Evolutionary conservation across 2,113 vertebrate genomes (phyloP), one percentile per base, ranked within the genome.

Genomic region (Pterocles burchelli): DNA sequence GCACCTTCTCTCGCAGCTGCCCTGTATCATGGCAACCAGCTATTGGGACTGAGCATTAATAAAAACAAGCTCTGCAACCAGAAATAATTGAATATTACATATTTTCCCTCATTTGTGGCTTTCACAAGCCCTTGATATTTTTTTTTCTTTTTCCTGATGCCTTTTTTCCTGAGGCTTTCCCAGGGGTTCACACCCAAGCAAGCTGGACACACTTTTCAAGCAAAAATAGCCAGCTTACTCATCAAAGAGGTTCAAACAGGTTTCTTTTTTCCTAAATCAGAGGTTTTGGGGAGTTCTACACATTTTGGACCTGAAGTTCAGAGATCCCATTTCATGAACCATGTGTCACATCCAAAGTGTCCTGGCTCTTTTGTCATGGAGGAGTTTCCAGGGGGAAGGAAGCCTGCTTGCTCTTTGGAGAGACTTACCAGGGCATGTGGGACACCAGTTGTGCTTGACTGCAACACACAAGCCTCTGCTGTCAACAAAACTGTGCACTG

Each of bases 21-120:
- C 79, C 90, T 84, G 83, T 95, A 87, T 29, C 92, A 93, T 81
- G 88, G 93, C 95, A 97, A 93, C 92, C 79, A 87, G 83, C 65
- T 84, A 59, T 36, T 67, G 58, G 68, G 72, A 65, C 52, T 75
- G 25, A 51, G 45, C 55, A 41, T 78, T 93, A 80, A 81, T 68
- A 92, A 72, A 92, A 96, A 84, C 48, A 92, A 96, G 66, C 71
- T 89, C 77, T 85, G 70, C 43, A 93, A 85, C 61, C 62, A 92
- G 73, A 94, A 82, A 92, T 67, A 78, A 93, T 73, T n/a, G 34
- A 89, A 65, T 82, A 65, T 75, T 84, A 29, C 22, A 51, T 49
- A 17, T 89, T 93, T 92, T 76, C 18, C 58, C 54, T 92, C 26
- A 58, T 86, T 68, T 82, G 22, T 79, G 43, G 36, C 38, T 92